Base-by-base conservation (phyloP, 2,888 invertebrate genomes). In the Notodromas monacha region DNA sequence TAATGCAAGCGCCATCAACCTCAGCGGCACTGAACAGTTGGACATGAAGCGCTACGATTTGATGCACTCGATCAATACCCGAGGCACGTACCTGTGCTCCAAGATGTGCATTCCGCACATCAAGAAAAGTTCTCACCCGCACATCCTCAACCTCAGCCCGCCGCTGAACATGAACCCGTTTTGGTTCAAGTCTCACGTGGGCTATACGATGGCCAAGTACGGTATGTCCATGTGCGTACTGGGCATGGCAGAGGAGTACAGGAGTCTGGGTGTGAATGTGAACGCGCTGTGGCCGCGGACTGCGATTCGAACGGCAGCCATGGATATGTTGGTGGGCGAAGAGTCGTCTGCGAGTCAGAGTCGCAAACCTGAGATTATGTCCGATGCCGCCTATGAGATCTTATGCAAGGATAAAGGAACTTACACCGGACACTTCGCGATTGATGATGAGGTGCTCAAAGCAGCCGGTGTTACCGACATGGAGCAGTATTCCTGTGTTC, bases 211-310 rank as follows among this genome's bases (percentile, higher is more conserved):
- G 68, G 79, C 92, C 3, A 92, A 92, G 47, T 92, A 81, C 48
- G 89, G 86, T 13, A 89, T 89, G 89, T 84, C 84, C 0, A 76
- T 92, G 79, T 89, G 86, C 49, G 84, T 74, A 2, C 55, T 92
- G 10, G 89, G 92, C 11, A 84, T 89, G 79, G 63, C 81, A n/a
- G 73, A 69, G 37, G 92, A 92, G 53, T 73, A 86, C 43, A 65
- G 61, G 41, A 57, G 60, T 0, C 60, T 61, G 38, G 68, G 68
- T 34, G 67, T 92, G 36, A 81, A 69, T 11, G 84, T 89, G 8
- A 92, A 92, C 52, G 81, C 86, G 0, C 57, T 92, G 1, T 92
- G 92, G 92, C 92, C 92, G 1, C 64, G 62, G 45, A 86, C 84
- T 39, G 79, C 70, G 5, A 81, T 89, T 40, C 63, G 68, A 33